Conservation (phyloP, 2,797 vertebrate genomes). For the Gymnopithys bicolor region DNA sequence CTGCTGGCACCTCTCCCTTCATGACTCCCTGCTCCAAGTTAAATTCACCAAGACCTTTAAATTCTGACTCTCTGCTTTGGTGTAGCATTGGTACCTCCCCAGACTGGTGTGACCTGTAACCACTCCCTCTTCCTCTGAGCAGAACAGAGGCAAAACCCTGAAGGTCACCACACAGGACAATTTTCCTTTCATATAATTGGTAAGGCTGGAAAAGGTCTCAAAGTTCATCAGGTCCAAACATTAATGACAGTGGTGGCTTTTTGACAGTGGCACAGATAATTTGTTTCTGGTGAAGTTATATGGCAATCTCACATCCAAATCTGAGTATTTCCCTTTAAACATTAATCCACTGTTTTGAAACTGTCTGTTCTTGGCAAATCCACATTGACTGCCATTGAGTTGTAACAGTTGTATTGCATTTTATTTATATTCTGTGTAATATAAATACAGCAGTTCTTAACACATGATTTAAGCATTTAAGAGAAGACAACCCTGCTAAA, state of each 20-base stretch:
- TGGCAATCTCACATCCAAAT: background rate
- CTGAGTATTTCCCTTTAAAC: background rate
- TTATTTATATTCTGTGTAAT: background rate
- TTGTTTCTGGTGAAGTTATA: background rate
- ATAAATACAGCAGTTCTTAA: background rate
- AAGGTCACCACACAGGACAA: accelerated
- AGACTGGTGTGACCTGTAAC: background rate
- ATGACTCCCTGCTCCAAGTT: background rate
- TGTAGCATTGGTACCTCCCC: background rate
- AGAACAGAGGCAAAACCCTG: background rate
- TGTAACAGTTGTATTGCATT: background rate
- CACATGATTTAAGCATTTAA: background rate
- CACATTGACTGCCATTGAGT: background rate
- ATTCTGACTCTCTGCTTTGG: background rate
- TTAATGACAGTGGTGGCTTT: background rate
- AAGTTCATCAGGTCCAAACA: background rate
- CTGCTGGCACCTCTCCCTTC: background rate
- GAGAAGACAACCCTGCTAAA: background rate
- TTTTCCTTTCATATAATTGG: background rate
- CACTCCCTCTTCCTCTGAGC: background rate
- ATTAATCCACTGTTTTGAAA: background rate
- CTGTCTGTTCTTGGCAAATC: background rate
- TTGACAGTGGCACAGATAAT: background rate
- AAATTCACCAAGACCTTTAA: background rate
- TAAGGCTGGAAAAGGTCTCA: background rate